Conservation (phyloP, 2,113 vertebrate genomes). For the Madoqua kirkii region DNA sequence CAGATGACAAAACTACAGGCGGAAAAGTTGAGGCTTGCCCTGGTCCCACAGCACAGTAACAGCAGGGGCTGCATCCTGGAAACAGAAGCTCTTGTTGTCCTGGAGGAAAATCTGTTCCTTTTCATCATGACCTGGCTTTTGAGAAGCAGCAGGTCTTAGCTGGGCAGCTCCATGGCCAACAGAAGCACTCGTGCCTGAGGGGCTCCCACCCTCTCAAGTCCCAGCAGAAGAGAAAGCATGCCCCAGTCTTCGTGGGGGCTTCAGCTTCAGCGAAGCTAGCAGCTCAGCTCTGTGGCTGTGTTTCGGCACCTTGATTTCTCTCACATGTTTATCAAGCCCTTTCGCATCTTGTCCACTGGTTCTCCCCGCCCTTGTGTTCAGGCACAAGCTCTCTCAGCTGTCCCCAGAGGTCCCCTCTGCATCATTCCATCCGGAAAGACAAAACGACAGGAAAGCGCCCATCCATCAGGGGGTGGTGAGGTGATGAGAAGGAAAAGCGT, state of each 20-base stretch:
- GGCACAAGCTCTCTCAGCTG: not conserved
- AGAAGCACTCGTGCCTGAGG: not conserved
- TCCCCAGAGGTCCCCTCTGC: not conserved
- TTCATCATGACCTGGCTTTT: not conserved
- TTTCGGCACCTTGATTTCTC: not conserved
- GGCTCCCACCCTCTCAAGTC: not conserved
- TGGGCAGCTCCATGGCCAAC: not conserved
- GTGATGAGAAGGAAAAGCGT: not conserved
- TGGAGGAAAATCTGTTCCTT: not conserved
- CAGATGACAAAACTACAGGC: not conserved
- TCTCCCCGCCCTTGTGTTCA: not conserved
- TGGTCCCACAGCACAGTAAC: not conserved
- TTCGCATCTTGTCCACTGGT: not conserved
- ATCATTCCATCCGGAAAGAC: not conserved
- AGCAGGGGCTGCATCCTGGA: not conserved
- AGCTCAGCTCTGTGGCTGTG: not conserved
- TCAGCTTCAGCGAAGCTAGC: not conserved
- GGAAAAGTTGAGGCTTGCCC: not conserved
- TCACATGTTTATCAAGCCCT: not conserved
- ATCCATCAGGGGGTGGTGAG: not conserved
- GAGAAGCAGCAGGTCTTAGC: not conserved
- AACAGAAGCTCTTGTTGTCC: not conserved
- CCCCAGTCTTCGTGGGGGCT: not conserved
- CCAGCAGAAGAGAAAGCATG: not conserved
- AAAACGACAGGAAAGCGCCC: slow-evolving; percentile 26